Evolutionary conservation across 2,888 invertebrate species (phyloP).

Genomic region (Cantharis lateralis): DNA sequence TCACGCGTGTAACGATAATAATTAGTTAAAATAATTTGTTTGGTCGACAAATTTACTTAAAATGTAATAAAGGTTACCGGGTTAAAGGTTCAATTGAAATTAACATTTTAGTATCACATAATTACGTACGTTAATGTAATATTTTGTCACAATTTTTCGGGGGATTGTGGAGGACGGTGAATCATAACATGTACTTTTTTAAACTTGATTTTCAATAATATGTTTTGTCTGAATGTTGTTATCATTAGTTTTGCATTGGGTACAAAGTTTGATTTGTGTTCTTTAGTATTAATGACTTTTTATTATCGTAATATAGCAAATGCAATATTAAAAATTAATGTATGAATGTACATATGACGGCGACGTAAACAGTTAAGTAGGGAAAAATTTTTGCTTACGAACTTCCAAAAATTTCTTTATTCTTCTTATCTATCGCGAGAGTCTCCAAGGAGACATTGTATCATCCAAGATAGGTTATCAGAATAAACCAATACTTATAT

Average conservation of each 20-base stretch:
- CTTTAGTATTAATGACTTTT: neutral
- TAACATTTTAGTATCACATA: neutral
- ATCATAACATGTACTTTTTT: neutral
- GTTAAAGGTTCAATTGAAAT: neutral
- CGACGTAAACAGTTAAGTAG: neutral
- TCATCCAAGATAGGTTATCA: neutral
- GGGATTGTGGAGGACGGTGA: neutral
- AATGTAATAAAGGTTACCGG: neutral
- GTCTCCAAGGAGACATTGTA: neutral
- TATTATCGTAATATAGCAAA: neutral
- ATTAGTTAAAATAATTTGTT: neutral
- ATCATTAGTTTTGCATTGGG: neutral
- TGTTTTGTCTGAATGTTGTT: neutral
- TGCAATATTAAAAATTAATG: neutral
- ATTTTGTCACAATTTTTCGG: neutral
- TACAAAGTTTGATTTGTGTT: neutral
- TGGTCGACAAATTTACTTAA: neutral
- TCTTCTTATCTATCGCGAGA: neutral
- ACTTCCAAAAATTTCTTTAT: neutral
- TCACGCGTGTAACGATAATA: neutral
- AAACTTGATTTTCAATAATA: neutral
- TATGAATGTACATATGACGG: neutral
- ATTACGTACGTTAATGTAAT: neutral
- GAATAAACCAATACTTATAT: neutral
- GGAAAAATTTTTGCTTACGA: neutral